Conservation (phyloP, 2,113 vertebrate species). For the Heptranchias perlo region DNA sequence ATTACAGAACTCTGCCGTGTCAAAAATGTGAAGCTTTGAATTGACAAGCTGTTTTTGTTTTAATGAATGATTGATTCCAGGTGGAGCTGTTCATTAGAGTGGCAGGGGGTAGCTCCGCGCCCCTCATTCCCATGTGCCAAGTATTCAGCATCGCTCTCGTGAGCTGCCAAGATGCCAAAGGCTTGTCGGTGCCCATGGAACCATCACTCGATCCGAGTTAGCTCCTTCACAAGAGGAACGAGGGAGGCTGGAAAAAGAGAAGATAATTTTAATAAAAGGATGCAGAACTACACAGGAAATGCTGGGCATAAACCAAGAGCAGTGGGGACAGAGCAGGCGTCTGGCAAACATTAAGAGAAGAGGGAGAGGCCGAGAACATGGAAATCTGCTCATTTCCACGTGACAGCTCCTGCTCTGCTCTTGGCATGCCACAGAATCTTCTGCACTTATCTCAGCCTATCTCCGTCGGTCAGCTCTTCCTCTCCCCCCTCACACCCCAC, state of each 20-base stretch:
- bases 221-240: background rate
- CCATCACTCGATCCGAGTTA: background rate
- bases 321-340: background rate
- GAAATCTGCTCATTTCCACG: background rate
- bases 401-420: background rate
- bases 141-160: background rate
- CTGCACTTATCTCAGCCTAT: background rate
- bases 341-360: background rate
- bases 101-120: background rate
- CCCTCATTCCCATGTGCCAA: background rate
- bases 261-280: background rate
- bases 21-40: background rate
- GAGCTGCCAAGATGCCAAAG: background rate
- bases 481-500: background rate
- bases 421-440: background rate
- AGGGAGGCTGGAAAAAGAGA: background rate
- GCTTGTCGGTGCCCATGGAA: background rate
- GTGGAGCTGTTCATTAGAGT: background rate
- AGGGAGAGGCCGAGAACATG: background rate
- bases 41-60: background rate
- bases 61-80: background rate
- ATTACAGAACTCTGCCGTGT: background rate
- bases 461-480: background rate
- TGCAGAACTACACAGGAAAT: background rate
- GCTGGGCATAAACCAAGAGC: background rate